Conservation (phyloP, 2,797 vertebrate species). For the Stomatorhinus walkeri region DNA sequence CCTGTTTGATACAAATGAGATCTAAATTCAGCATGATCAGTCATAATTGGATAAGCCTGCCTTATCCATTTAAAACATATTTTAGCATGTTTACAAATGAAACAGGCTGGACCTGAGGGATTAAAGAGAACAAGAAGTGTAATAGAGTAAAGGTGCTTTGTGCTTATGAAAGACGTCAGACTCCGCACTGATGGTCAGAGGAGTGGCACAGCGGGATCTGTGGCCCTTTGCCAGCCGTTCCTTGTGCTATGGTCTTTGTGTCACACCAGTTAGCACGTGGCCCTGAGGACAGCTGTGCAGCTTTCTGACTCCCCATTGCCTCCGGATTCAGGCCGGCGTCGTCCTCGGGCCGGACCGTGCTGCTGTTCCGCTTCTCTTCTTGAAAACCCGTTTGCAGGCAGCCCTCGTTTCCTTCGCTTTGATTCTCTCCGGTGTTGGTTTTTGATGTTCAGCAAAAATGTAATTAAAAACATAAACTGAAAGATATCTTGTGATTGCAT, state of each 20-base stretch:
- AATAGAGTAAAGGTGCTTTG: not conserved
- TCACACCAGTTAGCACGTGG: not conserved
- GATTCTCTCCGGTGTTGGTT: not conserved
- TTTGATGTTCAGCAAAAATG: not conserved
- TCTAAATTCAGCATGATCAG: not conserved
- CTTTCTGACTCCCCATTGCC: not conserved
- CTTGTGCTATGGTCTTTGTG: not conserved
- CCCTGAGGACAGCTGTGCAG: not conserved
- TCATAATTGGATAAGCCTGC: not conserved
- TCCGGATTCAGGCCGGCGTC: not conserved
- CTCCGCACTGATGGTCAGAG: not conserved
- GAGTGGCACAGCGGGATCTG: not conserved
- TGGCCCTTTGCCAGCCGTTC: not conserved
- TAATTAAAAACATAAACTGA: constrained; percentile 11
- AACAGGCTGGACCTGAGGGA: not conserved
- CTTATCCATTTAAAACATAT: not conserved
- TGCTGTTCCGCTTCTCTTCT: not conserved
- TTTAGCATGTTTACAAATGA: not conserved
- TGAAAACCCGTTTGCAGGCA: not conserved
- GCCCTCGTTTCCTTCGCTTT: not conserved
- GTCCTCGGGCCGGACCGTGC: not conserved
- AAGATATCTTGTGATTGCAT: not conserved
- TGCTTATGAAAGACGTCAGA: not conserved
- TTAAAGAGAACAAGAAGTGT: not conserved
- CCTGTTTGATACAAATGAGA: not conserved